Evolutionary conservation across 2,113 vertebrate species (phyloP).

Genomic region (Equus przewalskii): DNA sequence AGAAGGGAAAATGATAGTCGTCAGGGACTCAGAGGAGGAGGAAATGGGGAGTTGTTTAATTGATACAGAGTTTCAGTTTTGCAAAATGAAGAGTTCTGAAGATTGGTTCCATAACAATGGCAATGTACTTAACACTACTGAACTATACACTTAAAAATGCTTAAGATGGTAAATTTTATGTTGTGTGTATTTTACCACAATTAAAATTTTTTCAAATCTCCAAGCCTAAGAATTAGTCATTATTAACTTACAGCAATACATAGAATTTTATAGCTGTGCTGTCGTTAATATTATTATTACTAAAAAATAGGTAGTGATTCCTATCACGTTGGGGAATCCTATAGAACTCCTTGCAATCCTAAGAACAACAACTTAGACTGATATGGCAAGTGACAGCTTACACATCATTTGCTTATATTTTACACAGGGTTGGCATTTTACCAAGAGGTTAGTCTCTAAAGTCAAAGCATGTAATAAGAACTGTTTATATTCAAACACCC

Average conservation of each 20-base stretch:
- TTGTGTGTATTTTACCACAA: not conserved
- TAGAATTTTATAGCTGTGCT: slow-evolving; percentile 24
- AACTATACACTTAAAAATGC: not conserved
- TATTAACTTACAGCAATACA: not conserved
- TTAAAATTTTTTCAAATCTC: not conserved
- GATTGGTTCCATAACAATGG: not conserved
- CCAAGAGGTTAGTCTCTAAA: not conserved
- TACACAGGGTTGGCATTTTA: not conserved
- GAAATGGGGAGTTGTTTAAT: not conserved
- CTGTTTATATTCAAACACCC: not conserved
- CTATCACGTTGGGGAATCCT: not conserved
- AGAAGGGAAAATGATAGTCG: not conserved
- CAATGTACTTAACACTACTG: not conserved
- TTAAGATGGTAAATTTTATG: not conserved
- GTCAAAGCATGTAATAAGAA: not conserved
- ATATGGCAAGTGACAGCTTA: not conserved
- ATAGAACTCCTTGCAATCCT: not conserved
- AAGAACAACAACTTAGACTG: not conserved
- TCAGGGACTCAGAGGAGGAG: not conserved
- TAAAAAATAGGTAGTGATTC: not conserved
- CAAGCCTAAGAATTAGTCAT: not conserved
- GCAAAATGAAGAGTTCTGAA: not conserved
- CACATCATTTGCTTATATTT: not conserved
- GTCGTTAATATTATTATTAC: not conserved
- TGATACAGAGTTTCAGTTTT: not conserved